These are phyloP conservation scores for Odontocerum albicorne DNA, from an alignment of 2,888 invertebrate species.

Conservation along the genomic window DNA sequence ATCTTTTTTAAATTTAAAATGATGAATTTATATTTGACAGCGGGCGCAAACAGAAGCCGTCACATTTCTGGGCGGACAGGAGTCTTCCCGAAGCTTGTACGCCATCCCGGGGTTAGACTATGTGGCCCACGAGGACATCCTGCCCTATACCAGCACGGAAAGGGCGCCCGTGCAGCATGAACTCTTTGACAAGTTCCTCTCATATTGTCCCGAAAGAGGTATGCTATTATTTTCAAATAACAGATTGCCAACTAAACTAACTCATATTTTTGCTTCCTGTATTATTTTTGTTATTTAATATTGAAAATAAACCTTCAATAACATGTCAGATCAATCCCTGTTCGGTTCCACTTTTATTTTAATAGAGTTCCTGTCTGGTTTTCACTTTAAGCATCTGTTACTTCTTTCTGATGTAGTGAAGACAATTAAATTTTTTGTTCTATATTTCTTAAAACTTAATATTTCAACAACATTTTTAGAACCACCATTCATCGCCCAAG, in stretches of 20 bases:
- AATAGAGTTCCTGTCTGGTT: too few relatives aligned
- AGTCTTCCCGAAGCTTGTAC: conserved; percentile 91
- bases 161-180: conserved; percentile 91
- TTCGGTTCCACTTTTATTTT: too few relatives aligned
- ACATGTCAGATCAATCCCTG: too few relatives aligned
- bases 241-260: too few relatives aligned
- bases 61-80: conserved; percentile 95
- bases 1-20: too few relatives aligned
- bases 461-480: conserved; percentile 50
- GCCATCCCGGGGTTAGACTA: conserved; percentile 98
- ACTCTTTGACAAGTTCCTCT: conserved; percentile 93
- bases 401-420: background rate
- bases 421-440: background rate
- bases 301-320: too few relatives aligned
- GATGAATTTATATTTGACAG: conserved; percentile 51
- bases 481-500: conserved; percentile 85
- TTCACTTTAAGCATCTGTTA: too few relatives aligned
- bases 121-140: conserved; percentile 95
- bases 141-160: conserved; percentile 91
- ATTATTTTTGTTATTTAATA: too few relatives aligned
- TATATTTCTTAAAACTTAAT: too few relatives aligned
- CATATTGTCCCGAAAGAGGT: conserved; percentile 77
- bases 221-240: too few relatives aligned
- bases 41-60: conserved; percentile 98
- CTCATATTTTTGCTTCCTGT: too few relatives aligned